phyloP scores from a whole-genome alignment of 1,140 invertebrate species.

The Mya arenaria region DNA sequence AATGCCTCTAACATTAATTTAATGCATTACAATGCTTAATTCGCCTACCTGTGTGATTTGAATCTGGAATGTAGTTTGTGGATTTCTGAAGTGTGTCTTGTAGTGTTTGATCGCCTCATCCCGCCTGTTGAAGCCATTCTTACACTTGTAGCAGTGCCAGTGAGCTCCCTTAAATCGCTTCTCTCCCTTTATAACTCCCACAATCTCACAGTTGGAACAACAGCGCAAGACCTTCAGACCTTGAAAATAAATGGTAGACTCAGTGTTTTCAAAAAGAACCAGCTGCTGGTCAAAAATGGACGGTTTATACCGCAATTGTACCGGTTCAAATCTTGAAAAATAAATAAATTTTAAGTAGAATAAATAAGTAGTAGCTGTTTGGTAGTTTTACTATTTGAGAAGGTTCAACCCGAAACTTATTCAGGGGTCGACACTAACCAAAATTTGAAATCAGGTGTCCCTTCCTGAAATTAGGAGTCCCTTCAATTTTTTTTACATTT shows the following conservation, averaged over 20 bases:
- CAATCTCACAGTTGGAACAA: constrained; percentile 81
- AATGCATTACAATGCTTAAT: too few species aligned
- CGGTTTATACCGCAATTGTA: not conserved
- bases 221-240: constrained; percentile 81
- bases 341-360: not conserved
- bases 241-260: constrained; percentile 44
- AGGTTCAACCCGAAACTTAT: too few species aligned
- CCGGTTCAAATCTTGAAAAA: not conserved
- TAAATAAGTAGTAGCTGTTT: not conserved
- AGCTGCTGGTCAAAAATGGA: not conserved
- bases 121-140: constrained; percentile 81
- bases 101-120: constrained; percentile 82
- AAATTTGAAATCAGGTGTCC: too few species aligned
- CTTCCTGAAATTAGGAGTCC: too few species aligned
- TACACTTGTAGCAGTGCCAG: constrained; percentile 81
- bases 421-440: too few species aligned
- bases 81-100: constrained; percentile 81
- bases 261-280: too few species aligned
- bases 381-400: too few species aligned
- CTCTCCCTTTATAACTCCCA: constrained; percentile 81
- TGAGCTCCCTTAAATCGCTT: constrained; percentile 82
- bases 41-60: constrained; percentile 79
- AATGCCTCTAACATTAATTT: too few species aligned
- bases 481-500: too few species aligned
- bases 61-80: constrained; percentile 81